Conservation (phyloP, 1,140 invertebrate species). For the Homarus americanus region DNA sequence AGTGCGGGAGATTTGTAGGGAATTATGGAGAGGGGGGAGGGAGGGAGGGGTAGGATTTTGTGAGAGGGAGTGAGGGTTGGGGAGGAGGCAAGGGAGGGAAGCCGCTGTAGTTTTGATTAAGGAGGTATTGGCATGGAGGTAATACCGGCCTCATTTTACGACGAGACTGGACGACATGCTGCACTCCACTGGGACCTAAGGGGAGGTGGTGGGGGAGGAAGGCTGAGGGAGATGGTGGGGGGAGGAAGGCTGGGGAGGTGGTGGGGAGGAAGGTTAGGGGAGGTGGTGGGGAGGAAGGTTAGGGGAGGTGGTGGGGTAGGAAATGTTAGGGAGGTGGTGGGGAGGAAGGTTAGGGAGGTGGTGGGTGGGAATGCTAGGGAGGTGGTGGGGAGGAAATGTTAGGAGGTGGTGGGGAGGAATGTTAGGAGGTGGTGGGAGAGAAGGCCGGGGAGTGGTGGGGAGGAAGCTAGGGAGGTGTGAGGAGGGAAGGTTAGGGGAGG, state of each 20-base stretch:
- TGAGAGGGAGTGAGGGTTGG: background rate
- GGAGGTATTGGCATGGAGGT: too few relatives aligned
- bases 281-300: background rate
- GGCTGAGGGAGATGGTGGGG: too few relatives aligned
- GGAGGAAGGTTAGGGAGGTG: background rate
- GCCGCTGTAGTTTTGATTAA: too few relatives aligned
- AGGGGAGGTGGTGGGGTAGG: too few relatives aligned
- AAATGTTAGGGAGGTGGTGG: too few relatives aligned
- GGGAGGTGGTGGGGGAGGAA: background rate
- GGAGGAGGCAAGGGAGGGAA: background rate
- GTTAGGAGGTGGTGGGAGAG: too few relatives aligned
- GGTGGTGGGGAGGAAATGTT: background rate
- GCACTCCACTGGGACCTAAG: too few relatives aligned
- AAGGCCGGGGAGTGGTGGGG: too few relatives aligned
- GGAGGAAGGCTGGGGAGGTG: background rate
- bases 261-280: background rate
- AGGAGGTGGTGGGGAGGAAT: background rate
- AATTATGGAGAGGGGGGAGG: slow-evolving; percentile 6
- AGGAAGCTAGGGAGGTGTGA: too few relatives aligned
- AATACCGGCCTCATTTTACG: too few relatives aligned
- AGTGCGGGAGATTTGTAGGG: slow-evolving; percentile 41
- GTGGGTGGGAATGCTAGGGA: background rate
- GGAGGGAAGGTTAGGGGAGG: too few relatives aligned
- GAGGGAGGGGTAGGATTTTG: background rate
- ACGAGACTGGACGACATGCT: too few relatives aligned